Evolutionary conservation across 92 coral and sea anemone genomes (phyloP).

Genomic region (Actinernus sp.): DNA sequence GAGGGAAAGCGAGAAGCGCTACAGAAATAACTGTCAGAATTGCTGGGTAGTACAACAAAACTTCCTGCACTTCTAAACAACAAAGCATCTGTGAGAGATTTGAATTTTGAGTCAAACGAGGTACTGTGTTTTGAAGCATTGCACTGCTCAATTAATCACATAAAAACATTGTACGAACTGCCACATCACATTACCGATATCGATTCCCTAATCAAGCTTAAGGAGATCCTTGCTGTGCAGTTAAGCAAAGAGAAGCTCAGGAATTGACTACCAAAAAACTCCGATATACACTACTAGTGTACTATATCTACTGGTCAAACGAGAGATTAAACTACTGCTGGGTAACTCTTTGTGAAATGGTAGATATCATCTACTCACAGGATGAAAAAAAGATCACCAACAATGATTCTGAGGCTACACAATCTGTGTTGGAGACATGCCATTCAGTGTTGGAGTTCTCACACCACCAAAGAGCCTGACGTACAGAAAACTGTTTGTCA

Average conservation of each 20-base stretch:
- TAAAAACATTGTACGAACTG: slow-evolving; percentile 39
- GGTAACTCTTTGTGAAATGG: slow-evolving; percentile 58
- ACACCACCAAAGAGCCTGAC: slow-evolving; percentile 50
- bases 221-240: slow-evolving; percentile 22
- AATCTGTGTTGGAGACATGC: slow-evolving; percentile 72
- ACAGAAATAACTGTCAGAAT: slow-evolving; percentile 3
- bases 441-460: slow-evolving; percentile 39
- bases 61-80: slow-evolving; percentile 39
- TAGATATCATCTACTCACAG: slow-evolving; percentile 41
- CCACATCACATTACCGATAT: slow-evolving; percentile 54
- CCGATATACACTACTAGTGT: slow-evolving; percentile 53
- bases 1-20: slow-evolving; percentile 26
- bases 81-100: slow-evolving; percentile 12
- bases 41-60: slow-evolving; percentile 47
- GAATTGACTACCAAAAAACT: slow-evolving; percentile 45
- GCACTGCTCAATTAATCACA: slow-evolving; percentile 55
- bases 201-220: slow-evolving; percentile 30
- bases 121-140: slow-evolving; percentile 61
- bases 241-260: slow-evolving; percentile 39
- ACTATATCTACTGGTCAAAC: slow-evolving; percentile 18
- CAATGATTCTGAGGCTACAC: slow-evolving; percentile 41
- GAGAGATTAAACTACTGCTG: slow-evolving; percentile 28
- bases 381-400: slow-evolving; percentile 47
- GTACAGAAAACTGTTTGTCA: slow-evolving; percentile 60
- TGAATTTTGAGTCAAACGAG: slow-evolving; percentile 35